phyloP scores from a whole-genome alignment of 1,140 invertebrate genomes.

The Drosophila watanabei region DNA sequence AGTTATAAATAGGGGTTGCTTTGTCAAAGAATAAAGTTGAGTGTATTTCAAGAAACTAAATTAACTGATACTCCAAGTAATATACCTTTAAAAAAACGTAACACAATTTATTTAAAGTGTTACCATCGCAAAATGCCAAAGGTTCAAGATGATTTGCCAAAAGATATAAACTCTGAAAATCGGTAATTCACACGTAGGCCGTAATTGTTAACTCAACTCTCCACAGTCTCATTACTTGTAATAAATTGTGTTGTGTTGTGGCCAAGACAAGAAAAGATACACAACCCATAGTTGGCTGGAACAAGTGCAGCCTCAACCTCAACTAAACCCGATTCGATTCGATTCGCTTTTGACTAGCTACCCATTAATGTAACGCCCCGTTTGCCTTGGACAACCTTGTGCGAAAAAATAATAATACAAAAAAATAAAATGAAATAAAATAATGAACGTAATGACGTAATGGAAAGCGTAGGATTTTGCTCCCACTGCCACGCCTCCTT shows the following conservation, averaged over 20 bases:
- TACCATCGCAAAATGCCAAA: constrained; percentile 52
- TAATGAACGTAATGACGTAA: constrained; percentile 67
- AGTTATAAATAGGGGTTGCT: not conserved
- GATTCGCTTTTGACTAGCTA: constrained; percentile 60
- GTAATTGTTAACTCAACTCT: constrained; percentile 72
- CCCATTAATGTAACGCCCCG: constrained; percentile 79
- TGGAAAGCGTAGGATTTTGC: constrained; percentile 74
- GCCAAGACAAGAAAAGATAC: constrained; percentile 39
- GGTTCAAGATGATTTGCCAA: constrained; percentile 62
- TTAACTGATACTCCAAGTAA: not conserved
- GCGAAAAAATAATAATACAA: constrained; percentile 37
- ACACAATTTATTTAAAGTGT: not conserved
- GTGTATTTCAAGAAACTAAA: not conserved
- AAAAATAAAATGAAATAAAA: constrained; percentile 19
- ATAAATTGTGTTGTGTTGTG: constrained; percentile 66
- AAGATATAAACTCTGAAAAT: not conserved
- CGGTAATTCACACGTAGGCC: constrained; percentile 65
- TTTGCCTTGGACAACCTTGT: constrained; percentile 84
- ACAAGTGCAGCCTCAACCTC: constrained; percentile 62
- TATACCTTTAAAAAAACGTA: not conserved
- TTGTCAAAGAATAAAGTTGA: too few species aligned
- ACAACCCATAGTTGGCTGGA: constrained; percentile 59
- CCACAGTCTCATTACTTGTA: constrained; percentile 73
- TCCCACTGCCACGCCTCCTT: constrained; percentile 59
- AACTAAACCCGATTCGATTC: constrained; percentile 19